phyloP scores from a whole-genome alignment of 2,113 vertebrate genomes.

The Perccottus glenii region DNA sequence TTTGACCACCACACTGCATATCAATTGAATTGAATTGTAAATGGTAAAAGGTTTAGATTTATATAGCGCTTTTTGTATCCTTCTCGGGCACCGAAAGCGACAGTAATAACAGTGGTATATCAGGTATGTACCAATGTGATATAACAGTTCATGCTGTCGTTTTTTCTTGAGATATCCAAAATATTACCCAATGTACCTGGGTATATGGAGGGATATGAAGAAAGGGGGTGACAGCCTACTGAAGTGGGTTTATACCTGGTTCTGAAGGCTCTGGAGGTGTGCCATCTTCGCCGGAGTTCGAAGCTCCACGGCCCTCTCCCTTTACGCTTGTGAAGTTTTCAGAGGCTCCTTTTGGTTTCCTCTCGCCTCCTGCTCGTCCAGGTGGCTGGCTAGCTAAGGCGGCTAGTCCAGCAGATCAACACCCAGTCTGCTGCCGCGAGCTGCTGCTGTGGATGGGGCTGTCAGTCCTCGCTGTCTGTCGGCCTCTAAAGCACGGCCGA shows the following conservation, averaged over 20 bases:
- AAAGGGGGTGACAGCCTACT: slow-evolving; percentile 59
- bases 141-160: too few relatives aligned
- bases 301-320: slow-evolving; percentile 46
- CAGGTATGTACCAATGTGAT: too few relatives aligned
- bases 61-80: too few relatives aligned
- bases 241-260: slow-evolving; percentile 74
- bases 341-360: slow-evolving; percentile 36
- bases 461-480: slow-evolving; percentile 73
- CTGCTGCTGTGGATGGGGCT: slow-evolving; percentile 62
- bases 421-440: slow-evolving; percentile 57
- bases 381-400: slow-evolving; percentile 61
- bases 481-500: slow-evolving; percentile 71
- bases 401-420: slow-evolving; percentile 72
- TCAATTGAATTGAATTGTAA: too few relatives aligned
- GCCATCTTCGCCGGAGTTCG: slow-evolving; percentile 70
- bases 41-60: too few relatives aligned
- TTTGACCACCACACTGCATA: too few relatives aligned
- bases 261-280: slow-evolving; percentile 81
- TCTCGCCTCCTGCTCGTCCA: slow-evolving; percentile 50
- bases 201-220: slow-evolving; percentile 31
- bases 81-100: too few relatives aligned
- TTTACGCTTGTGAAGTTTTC: slow-evolving; percentile 39
- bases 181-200: neutral
- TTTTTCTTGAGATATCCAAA: too few relatives aligned
- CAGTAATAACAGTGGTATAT: too few relatives aligned